Conservation (phyloP, 2,797 vertebrate species). For the Argyrosomus regius region DNA sequence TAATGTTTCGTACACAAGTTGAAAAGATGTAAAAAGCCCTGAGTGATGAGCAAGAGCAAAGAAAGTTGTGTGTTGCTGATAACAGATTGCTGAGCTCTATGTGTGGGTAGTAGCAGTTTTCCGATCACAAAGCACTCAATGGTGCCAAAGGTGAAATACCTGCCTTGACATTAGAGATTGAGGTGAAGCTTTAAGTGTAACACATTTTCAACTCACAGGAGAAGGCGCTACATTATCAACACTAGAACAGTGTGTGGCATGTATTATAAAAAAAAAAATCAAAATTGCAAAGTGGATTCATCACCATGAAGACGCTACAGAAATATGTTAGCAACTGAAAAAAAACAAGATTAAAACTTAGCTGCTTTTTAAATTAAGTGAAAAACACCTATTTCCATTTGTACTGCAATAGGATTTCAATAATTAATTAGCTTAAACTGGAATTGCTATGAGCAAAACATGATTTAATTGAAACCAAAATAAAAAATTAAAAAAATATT, state of each 20-base stretch:
- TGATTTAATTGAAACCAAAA: background rate
- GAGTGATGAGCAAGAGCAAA: slow-evolving; percentile 18
- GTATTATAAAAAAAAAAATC: background rate
- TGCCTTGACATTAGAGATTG: slow-evolving; percentile 31
- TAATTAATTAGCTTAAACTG: background rate
- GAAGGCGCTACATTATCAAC: background rate
- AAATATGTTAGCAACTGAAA: background rate
- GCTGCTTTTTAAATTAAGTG: background rate
- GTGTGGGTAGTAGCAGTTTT: slow-evolving; percentile 48
- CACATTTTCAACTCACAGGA: slow-evolving; percentile 18
- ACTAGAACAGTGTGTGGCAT: background rate
- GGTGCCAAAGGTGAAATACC: slow-evolving; percentile 43
- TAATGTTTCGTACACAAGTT: slow-evolving; percentile 51
- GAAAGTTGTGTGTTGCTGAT: slow-evolving; percentile 42
- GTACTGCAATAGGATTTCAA: background rate
- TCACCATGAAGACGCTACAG: background rate
- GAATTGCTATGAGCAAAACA: background rate
- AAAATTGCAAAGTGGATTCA: background rate
- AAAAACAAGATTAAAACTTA: background rate
- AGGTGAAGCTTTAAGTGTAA: slow-evolving; percentile 14
- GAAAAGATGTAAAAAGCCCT: slow-evolving; percentile 31
- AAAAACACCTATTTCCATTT: slow-evolving; percentile 1
- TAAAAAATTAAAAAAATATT: too few relatives aligned
- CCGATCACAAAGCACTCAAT: slow-evolving; percentile 41
- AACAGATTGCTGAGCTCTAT: slow-evolving; percentile 35